Conservation (phyloP, 2,888 invertebrate genomes). For the Macrosoma leucophasiata region DNA sequence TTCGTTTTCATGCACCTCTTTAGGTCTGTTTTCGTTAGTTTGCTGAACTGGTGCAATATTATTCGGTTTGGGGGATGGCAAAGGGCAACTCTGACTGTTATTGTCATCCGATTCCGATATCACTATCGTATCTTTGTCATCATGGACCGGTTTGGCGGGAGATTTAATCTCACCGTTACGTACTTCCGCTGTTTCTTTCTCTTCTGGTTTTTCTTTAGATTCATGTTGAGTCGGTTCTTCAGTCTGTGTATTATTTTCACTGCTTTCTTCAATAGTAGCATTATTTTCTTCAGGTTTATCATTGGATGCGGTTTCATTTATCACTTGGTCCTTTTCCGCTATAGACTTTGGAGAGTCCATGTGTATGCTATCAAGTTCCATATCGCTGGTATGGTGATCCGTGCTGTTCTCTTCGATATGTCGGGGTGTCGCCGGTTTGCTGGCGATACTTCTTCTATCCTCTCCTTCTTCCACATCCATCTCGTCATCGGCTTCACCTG, state of each 20-base stretch:
- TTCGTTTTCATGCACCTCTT: slow-evolving; percentile 55
- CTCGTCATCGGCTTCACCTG: slow-evolving; percentile 80
- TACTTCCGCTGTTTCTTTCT: slow-evolving; percentile 37
- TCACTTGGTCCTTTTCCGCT: slow-evolving; percentile 56
- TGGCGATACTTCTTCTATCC: slow-evolving; percentile 51
- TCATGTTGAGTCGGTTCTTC: slow-evolving; percentile 32
- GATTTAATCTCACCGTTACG: slow-evolving; percentile 50
- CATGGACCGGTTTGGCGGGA: slow-evolving; percentile 41
- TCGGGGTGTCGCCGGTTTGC: slow-evolving; percentile 52
- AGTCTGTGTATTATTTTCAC: slow-evolving; percentile 26
- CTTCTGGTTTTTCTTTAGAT: slow-evolving; percentile 33
- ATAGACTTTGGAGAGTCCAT: slow-evolving; percentile 66
- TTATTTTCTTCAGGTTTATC: slow-evolving; percentile 38
- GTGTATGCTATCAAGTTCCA: slow-evolving; percentile 68
- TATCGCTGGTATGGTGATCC: slow-evolving; percentile 67
- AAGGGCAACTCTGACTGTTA: slow-evolving; percentile 66
- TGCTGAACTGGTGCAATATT: slow-evolving; percentile 41
- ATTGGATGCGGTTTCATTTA: slow-evolving; percentile 42
- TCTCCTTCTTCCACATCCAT: slow-evolving; percentile 79
- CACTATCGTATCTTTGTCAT: slow-evolving; percentile 66
- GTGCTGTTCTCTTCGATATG: slow-evolving; percentile 61
- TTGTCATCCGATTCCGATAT: slow-evolving; percentile 70
- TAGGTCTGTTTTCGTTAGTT: slow-evolving; percentile 48
- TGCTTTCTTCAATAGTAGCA: slow-evolving; percentile 26
- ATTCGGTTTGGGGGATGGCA: slow-evolving; percentile 62